Percentiles rank a stretch among this genome's conserved stretches.
phyloP scores from a whole-genome alignment of 2,797 vertebrate genomes.

The Xenops minutus region DNA sequence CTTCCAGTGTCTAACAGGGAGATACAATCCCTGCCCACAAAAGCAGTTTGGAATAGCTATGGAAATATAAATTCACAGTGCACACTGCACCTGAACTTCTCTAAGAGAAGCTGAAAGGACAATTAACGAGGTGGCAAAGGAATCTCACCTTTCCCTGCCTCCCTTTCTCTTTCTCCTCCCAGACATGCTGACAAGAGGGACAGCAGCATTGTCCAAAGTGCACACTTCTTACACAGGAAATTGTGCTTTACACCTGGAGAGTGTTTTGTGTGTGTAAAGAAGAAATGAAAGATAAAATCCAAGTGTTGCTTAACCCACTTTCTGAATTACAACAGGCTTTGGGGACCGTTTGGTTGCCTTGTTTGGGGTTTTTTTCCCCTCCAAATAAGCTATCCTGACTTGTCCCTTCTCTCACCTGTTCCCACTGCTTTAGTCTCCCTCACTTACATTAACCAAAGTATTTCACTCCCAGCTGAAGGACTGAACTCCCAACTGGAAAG shows the following conservation, averaged over 20 bases:
- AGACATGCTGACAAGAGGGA: not conserved
- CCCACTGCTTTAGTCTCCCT: not conserved
- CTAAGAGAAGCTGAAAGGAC: not conserved
- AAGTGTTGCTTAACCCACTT: not conserved
- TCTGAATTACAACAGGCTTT: not conserved
- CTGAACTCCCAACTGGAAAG: not conserved
- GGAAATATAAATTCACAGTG: not conserved
- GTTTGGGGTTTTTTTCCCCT: rapidly evolving
- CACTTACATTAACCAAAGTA: not conserved
- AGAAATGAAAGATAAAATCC: not conserved
- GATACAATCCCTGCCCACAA: not conserved
- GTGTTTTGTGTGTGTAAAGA: not conserved
- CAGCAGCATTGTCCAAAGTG: not conserved
- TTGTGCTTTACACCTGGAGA: not conserved
- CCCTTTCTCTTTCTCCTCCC: not conserved
- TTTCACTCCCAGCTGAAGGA: not conserved
- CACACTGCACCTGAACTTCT: not conserved
- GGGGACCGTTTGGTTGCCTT: not conserved
- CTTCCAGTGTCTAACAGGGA: not conserved
- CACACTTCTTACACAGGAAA: not conserved
- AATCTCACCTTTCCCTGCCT: not conserved
- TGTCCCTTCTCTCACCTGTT: not conserved
- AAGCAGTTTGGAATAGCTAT: not conserved
- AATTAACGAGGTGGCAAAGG: not conserved
- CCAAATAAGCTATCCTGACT: not conserved